Evolutionary conservation across 2,797 vertebrate genomes (phyloP), one percentile per base, ranked within the genome.

Genomic region (Etheostoma perlongum): DNA sequence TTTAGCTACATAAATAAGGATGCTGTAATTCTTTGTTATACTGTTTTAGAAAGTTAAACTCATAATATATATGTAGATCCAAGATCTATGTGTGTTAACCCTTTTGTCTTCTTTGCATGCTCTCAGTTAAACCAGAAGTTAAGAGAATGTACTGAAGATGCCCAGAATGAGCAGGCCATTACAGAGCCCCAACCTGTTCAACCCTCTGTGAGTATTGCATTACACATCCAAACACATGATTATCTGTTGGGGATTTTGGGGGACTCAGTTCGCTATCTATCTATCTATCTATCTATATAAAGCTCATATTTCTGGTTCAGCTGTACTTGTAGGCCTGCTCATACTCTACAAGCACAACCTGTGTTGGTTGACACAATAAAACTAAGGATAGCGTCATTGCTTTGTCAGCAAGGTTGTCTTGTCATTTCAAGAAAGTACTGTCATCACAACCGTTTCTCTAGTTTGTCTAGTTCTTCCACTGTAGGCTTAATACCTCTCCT

Each of bases 101-200:
- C 8, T 44, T 64, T 57, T 76, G 6, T 60, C 18, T 16, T 82
- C 6, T 60, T 72, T 18, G n/a, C 19, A 15, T 68, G n/a, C 15
- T 83, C 51, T 33, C 77, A 98, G 97, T 92, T 97, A 57, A 96
- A 96, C 86, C 94, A 94, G 78, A 95, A 94, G 84, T 90, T 98
- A 46, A 94, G 94, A 86, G 95, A 97, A 61, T 90, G 82, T 21
- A 90, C 90, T 0, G 96, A 97, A 74, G 93, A 86, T 69, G 88
- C 93, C 58, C 94, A 93, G 15, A 91, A 73, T 55, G 95, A 96
- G 74, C 86, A 93, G 74, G 83, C 90, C 63, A 57, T 79, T 72
- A 25, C 94, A 73, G 82, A 97, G 67, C 88, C 91, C 70, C 84
- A 95, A 84, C 92, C 95, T 6, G 92, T 95, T 23, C 95, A 96